Percentiles rank a stretch among this genome's conserved stretches.
phyloP scores from a whole-genome alignment of 2,888 invertebrate species.

The Drosophila imparisetae region DNA sequence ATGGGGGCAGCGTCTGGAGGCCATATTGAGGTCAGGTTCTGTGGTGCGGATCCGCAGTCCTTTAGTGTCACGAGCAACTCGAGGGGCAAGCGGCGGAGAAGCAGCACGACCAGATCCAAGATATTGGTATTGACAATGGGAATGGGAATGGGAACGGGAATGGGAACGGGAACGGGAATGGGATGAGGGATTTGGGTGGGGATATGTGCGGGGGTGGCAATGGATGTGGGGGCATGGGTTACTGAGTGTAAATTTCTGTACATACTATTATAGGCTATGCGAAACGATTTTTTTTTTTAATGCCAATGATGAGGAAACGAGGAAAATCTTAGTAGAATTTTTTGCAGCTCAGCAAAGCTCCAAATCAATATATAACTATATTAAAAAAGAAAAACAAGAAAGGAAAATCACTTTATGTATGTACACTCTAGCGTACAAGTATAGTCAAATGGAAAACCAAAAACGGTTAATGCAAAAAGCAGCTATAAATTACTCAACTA shows the following conservation, averaged over 20 bases:
- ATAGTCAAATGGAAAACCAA: constrained; percentile 38
- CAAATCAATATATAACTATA: constrained; percentile 17
- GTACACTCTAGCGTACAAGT: constrained; percentile 26
- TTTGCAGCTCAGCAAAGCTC: constrained; percentile 49
- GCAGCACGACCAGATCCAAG: constrained; percentile 56
- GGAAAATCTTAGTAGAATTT: constrained; percentile 67
- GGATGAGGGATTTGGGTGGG: constrained; percentile 19
- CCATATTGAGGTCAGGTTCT: constrained; percentile 88
- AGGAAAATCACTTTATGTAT: constrained; percentile 23
- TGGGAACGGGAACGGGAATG: constrained; percentile 8
- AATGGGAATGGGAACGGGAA: constrained; percentile 9
- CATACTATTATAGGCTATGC: constrained; percentile 38
- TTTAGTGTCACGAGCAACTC: constrained; percentile 82
- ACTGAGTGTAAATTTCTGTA: constrained; percentile 61
- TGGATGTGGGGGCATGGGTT: constrained; percentile 35
- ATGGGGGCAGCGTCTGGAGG: constrained; percentile 90
- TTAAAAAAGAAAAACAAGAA: constrained; percentile 1
- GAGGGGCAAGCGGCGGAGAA: constrained; percentile 62
- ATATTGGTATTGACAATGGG: constrained; percentile 22
- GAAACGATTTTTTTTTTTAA: constrained; percentile 37
- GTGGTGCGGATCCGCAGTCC: constrained; percentile 84
- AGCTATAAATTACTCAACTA: constrained; percentile 37
- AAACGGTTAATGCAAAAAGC: constrained; percentile 1
- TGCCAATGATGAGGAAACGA: constrained; percentile 18
- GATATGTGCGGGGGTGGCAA: constrained; percentile 2